These are phyloP conservation scores for Temnopleurus reevesii DNA, from an alignment of 53 echinoderm and acorn worm genomes.

Conservation along the genomic window DNA sequence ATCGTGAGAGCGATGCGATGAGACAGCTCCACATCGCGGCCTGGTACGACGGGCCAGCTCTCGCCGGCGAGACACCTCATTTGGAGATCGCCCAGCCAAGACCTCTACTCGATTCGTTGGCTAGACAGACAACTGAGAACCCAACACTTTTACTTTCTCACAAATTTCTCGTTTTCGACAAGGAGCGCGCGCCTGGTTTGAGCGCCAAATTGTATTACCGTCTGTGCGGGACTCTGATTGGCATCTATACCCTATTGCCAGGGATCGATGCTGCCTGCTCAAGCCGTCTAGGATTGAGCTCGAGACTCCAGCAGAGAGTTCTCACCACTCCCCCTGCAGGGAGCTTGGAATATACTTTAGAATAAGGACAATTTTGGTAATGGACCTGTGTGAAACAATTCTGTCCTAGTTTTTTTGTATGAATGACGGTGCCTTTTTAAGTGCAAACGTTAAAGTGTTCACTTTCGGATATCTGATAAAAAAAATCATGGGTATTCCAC, in stretches of 20 bases:
- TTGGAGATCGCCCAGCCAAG: background rate
- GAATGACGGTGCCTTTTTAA: no score
- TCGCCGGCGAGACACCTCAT: conserved; percentile 36
- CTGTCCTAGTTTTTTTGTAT: no score
- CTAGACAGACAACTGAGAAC: background rate
- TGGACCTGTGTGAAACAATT: no score
- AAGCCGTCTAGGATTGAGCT: background rate
- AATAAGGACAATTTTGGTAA: no score
- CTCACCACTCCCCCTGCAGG: background rate
- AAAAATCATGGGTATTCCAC: no score
- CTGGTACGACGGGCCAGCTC: background rate
- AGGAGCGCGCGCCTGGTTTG: background rate
- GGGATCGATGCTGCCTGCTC: background rate
- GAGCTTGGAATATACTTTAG: background rate
- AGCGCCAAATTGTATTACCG: conserved; percentile 34
- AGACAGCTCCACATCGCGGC: background rate
- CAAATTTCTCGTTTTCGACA: background rate
- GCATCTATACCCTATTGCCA: background rate
- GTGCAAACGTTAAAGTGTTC: no score
- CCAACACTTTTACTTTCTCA: background rate
- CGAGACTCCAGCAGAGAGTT: background rate
- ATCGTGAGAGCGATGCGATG: background rate
- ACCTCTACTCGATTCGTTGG: background rate
- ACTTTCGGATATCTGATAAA: no score
- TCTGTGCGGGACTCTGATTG: conserved; percentile 13